phyloP scores from a whole-genome alignment of 1,140 invertebrate genomes.

The Drusus annulatus region DNA sequence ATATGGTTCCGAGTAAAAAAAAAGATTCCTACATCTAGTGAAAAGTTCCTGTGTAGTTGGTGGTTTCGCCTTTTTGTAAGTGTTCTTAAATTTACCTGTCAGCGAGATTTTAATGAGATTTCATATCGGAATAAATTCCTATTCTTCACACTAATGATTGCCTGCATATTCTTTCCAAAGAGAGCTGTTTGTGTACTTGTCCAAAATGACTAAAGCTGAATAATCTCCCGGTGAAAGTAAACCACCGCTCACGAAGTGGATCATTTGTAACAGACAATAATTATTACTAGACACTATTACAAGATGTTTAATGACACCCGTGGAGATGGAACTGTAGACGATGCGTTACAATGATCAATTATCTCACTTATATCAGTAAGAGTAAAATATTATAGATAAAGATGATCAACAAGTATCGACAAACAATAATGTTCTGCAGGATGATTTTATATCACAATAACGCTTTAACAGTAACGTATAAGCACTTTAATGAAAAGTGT shows the following conservation, averaged over 20 bases:
- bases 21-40: no score
- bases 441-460: no score
- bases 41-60: no score
- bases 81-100: neutral
- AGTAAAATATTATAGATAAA: no score
- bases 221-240: slow-evolving; percentile 15
- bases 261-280: slow-evolving; percentile 29
- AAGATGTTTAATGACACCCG: slow-evolving; percentile 15
- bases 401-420: no score
- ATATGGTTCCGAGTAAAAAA: neutral
- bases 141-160: neutral
- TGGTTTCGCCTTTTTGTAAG: neutral
- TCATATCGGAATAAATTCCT: neutral
- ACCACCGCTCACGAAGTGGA: slow-evolving; percentile 8
- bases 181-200: neutral
- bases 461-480: no score
- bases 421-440: no score
- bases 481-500: no score
- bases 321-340: neutral
- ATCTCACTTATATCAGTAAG: no score
- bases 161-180: neutral
- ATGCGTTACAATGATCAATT: no score
- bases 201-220: neutral
- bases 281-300: slow-evolving; percentile 15
- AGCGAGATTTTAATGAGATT: neutral